phyloP scores from a whole-genome alignment of 2,888 invertebrate species.

The Spisula solida region DNA sequence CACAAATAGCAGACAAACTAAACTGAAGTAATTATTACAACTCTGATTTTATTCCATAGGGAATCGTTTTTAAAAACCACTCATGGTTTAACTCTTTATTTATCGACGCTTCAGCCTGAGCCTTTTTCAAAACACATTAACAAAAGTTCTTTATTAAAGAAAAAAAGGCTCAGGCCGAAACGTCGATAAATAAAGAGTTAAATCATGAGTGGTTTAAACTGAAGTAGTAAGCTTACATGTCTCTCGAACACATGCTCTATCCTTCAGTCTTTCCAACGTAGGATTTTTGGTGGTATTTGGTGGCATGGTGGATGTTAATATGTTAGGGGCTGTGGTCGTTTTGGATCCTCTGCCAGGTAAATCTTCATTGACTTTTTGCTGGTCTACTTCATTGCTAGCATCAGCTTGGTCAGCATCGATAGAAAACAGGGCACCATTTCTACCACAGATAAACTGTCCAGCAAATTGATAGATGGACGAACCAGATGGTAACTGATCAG shows the following conservation, averaged over 20 bases:
- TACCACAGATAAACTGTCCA: conserved; percentile 65
- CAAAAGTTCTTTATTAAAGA: no score
- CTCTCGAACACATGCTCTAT: conserved; percentile 44
- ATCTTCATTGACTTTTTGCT: conserved; percentile 44
- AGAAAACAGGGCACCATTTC: conserved; percentile 48
- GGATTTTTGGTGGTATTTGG: conserved; percentile 11
- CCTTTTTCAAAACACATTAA: no score
- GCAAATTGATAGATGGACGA: background rate
- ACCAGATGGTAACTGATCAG: background rate
- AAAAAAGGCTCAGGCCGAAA: no score
- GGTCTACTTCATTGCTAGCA: conserved; percentile 35
- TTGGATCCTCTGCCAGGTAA: background rate
- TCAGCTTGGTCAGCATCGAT: conserved; percentile 52
- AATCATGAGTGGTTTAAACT: no score
- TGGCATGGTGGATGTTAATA: conserved; percentile 1
- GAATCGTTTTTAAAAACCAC: no score
- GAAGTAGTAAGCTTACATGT: conserved; percentile 45
- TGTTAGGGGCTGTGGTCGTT: background rate
- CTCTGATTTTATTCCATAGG: no score
- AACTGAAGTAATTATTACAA: no score
- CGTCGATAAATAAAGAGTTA: no score
- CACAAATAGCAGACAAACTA: no score
- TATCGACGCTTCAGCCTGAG: no score
- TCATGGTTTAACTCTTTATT: no score
- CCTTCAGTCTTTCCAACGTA: conserved; percentile 32